A percentile compares a stretch with the other conserved stretches of the same genome.
Evolutionary conservation across 2,888 invertebrate genomes (phyloP).

Genomic region (Caenorhabditis macrosperma): DNA sequence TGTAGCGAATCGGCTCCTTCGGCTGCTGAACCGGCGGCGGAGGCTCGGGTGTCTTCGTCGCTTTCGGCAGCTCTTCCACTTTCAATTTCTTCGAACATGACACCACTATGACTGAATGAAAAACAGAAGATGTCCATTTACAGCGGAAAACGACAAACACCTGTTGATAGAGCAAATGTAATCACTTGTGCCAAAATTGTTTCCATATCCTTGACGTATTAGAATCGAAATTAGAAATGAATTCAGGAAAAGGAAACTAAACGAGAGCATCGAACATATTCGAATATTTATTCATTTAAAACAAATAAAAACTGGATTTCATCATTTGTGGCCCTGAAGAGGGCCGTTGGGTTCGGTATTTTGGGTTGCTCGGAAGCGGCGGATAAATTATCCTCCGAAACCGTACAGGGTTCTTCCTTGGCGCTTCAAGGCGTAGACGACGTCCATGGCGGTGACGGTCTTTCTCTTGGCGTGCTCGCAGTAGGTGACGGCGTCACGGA

Average conservation of each 20-base stretch:
- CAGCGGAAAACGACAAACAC: background rate
- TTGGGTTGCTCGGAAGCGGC: background rate
- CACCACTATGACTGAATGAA: slow-evolving; percentile 2
- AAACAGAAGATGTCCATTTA: no score
- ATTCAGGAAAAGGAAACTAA: slow-evolving; percentile 37
- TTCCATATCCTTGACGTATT: slow-evolving; percentile 73
- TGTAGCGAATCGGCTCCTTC: no score
- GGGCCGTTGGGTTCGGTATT: slow-evolving; percentile 73
- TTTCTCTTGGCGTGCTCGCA: slow-evolving; percentile 91
- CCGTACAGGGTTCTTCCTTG: slow-evolving; percentile 78
- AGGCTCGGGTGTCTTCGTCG: background rate
- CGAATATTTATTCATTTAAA: no score
- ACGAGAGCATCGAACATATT: no score
- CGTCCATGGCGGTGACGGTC: slow-evolving; percentile 92
- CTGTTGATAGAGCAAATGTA: slow-evolving; percentile 17
- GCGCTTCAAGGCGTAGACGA: slow-evolving; percentile 84
- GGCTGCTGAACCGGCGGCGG: no score
- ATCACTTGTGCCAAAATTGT: slow-evolving; percentile 79
- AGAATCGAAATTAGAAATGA: no score
- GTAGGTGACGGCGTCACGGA: slow-evolving; percentile 89
- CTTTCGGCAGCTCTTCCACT: slow-evolving; percentile 1
- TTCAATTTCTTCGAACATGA: slow-evolving; percentile 18
- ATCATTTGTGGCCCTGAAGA: slow-evolving; percentile 73
- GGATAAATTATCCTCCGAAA: slow-evolving; percentile 72
- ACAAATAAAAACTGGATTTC: no score